Percentiles rank a stretch among this genome's conserved stretches.
phyloP scores from a whole-genome alignment of 2,888 invertebrate genomes.

The Eurytoma adleriae region DNA sequence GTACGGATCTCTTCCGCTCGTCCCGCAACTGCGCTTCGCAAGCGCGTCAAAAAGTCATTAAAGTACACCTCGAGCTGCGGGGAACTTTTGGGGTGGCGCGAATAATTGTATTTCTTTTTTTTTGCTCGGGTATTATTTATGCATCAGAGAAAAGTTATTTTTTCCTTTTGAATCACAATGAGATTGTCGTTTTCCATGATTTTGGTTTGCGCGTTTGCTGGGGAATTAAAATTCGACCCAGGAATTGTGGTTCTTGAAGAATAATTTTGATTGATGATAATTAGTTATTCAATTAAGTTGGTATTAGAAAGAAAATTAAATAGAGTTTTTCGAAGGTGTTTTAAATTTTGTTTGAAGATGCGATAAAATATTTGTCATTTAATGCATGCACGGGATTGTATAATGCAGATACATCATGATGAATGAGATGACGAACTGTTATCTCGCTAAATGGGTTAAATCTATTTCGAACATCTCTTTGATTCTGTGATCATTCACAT shows the following conservation, averaged over 20 bases:
- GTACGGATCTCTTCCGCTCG: background rate
- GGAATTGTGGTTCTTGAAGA: background rate
- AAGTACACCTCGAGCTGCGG: conserved; percentile 7
- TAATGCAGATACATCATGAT: conserved; percentile 14
- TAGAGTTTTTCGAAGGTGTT: background rate
- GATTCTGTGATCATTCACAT: conserved; percentile 32
- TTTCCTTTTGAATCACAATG: conserved; percentile 28
- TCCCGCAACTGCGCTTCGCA: conserved; percentile 4
- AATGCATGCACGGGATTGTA: too few species aligned
- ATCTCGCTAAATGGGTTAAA: conserved; percentile 13
- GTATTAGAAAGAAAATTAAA: background rate
- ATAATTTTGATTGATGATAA: background rate
- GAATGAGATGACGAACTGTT: conserved; percentile 29
- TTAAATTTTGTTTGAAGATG: background rate
- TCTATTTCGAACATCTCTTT: conserved; percentile 22
- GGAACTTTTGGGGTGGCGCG: background rate
- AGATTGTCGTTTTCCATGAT: conserved; percentile 33
- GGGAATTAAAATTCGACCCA: background rate
- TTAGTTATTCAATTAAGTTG: background rate
- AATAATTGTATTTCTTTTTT: conserved; percentile 45
- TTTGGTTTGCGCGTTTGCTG: background rate
- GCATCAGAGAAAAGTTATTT: conserved; percentile 28
- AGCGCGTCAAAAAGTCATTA: conserved; percentile 55
- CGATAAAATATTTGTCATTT: background rate
- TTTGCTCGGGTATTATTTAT: conserved; percentile 35